These are phyloP conservation scores for Drosophila dunni DNA, from an alignment of 1,140 invertebrate genomes.

Conservation along the genomic window DNA sequence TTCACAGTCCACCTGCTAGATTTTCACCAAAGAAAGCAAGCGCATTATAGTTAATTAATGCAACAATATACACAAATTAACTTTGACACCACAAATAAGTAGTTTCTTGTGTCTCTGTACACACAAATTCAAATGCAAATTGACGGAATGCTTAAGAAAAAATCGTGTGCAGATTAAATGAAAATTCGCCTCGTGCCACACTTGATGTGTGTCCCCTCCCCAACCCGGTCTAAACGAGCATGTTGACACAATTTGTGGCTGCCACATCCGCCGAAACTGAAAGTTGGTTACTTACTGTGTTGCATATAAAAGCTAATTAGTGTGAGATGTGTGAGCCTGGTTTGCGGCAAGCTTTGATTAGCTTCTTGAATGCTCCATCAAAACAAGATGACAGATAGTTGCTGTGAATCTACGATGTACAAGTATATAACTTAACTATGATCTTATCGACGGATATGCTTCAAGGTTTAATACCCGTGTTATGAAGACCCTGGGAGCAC, in stretches of 20 bases:
- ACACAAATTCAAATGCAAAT: slow-evolving; percentile 6
- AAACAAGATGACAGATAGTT: slow-evolving; percentile 47
- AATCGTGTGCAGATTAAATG: slow-evolving; percentile 67
- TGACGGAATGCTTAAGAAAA: slow-evolving; percentile 53
- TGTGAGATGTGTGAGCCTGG: slow-evolving; percentile 65
- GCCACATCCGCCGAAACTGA: slow-evolving; percentile 38
- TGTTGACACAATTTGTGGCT: slow-evolving; percentile 48
- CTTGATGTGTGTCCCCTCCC: not conserved
- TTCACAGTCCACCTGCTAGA: slow-evolving; percentile 1
- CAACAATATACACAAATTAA: slow-evolving; percentile 36
- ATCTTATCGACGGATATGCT: slow-evolving; percentile 42
- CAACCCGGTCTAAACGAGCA: slow-evolving; percentile 9
- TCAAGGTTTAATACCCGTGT: slow-evolving; percentile 31
- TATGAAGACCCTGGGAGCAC: slow-evolving; percentile 36
- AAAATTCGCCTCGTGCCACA: slow-evolving; percentile 50
- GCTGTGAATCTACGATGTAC: slow-evolving; percentile 8
- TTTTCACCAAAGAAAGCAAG: slow-evolving; percentile 51
- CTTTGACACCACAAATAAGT: slow-evolving; percentile 49
- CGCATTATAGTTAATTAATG: slow-evolving; percentile 46
- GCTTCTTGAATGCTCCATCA: slow-evolving; percentile 56
- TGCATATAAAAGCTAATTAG: slow-evolving; percentile 76
- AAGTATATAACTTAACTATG: not conserved
- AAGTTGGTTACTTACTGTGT: slow-evolving; percentile 59
- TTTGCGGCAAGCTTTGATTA: slow-evolving; percentile 63
- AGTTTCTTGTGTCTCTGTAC: slow-evolving; percentile 7